Conservation (phyloP, 2,797 vertebrate genomes). For the Pteronotus mesoamericanus region DNA sequence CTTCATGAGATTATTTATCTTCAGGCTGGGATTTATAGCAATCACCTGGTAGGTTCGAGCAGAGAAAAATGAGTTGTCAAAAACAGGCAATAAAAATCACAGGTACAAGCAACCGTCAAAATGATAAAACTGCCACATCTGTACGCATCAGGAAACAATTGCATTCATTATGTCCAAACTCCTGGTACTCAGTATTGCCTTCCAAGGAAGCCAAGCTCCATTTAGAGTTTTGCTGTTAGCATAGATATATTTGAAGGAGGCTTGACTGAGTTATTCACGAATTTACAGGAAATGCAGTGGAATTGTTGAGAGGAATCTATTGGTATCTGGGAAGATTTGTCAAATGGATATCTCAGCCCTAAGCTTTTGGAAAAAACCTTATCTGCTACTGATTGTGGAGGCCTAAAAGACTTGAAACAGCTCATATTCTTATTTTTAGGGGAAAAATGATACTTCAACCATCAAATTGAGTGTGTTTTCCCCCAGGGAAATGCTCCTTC, state of each 20-base stretch:
- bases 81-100: slow-evolving; percentile 50
- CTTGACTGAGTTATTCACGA: not conserved
- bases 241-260: not conserved
- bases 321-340: not conserved
- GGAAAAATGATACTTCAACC: not conserved
- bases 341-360: not conserved
- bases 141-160: not conserved
- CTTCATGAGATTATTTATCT: slow-evolving; percentile 51
- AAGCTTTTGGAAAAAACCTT: not conserved
- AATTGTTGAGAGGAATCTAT: not conserved
- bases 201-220: not conserved
- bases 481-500: not conserved
- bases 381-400: not conserved
- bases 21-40: slow-evolving; percentile 60
- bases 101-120: not conserved
- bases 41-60: slow-evolving; percentile 8
- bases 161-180: slow-evolving; percentile 31
- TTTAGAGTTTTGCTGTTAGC: slow-evolving; percentile 26
- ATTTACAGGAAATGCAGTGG: not conserved
- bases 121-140: slow-evolving; percentile 41
- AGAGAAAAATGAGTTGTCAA: slow-evolving; percentile 65
- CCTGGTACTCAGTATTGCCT: slow-evolving; percentile 33
- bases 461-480: not conserved
- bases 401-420: not conserved
- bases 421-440: not conserved